These are phyloP conservation scores for Leptodactylus fallax DNA, from an alignment of 2,797 vertebrate genomes.

Conservation along the genomic window DNA sequence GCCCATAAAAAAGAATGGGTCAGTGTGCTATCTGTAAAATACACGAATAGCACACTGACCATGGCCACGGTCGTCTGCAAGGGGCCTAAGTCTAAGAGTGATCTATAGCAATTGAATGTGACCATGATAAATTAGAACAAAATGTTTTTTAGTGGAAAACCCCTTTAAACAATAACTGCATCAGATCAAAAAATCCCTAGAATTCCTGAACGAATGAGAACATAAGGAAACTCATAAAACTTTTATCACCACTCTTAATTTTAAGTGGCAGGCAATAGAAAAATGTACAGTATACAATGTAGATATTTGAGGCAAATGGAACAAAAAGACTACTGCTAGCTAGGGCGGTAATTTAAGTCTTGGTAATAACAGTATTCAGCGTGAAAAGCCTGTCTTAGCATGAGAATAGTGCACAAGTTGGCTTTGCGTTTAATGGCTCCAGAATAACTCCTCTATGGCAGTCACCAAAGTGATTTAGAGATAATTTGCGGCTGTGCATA, in stretches of 20 bases:
- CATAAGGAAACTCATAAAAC: too few relatives aligned
- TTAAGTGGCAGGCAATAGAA: background rate
- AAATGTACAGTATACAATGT: background rate
- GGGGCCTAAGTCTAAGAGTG: too few relatives aligned
- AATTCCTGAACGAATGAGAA: too few relatives aligned
- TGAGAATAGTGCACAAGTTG: background rate
- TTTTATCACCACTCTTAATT: background rate
- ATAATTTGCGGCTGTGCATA: background rate
- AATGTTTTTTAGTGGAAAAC: too few relatives aligned
- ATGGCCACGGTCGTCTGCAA: too few relatives aligned
- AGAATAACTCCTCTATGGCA: background rate
- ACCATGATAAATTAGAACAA: too few relatives aligned
- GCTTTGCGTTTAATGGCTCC: background rate
- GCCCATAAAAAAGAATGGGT: too few relatives aligned
- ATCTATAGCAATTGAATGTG: too few relatives aligned
- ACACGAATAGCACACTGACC: too few relatives aligned
- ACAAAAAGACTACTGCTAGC: background rate
- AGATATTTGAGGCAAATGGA: conserved; percentile 13
- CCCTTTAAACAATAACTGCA: too few relatives aligned
- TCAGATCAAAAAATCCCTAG: too few relatives aligned
- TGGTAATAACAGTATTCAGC: conserved; percentile 46
- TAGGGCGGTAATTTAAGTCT: conserved; percentile 11
- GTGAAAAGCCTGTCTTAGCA: background rate
- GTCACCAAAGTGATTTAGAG: background rate
- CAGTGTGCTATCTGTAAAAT: too few relatives aligned